phyloP scores from a whole-genome alignment of 35 echinoderm and acorn worm species.

The Eucidaris tribuloides region DNA sequence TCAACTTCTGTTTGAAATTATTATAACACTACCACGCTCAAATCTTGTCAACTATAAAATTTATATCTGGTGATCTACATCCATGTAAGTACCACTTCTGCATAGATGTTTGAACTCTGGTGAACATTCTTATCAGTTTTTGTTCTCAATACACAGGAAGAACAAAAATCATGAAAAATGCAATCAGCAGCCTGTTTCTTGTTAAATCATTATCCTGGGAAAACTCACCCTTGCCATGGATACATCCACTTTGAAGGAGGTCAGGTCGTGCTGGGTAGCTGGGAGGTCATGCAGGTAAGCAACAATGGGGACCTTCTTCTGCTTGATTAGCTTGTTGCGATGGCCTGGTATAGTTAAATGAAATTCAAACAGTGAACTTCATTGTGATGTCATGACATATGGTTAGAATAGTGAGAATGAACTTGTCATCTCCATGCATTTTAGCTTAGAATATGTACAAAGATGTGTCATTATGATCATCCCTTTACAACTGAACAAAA shows the following conservation, averaged over 20 bases:
- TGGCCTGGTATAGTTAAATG: background rate
- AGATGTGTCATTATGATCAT: background rate
- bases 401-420: background rate
- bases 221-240: conserved; percentile 45
- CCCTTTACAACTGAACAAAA: background rate
- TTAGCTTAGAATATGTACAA: background rate
- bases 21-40: too few species aligned
- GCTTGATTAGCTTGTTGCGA: conserved; percentile 35
- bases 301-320: conserved; percentile 38
- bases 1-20: too few species aligned
- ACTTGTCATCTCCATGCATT: background rate
- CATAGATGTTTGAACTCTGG: too few species aligned
- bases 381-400: background rate
- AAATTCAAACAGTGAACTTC: background rate
- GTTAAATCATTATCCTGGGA: too few species aligned
- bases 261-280: conserved; percentile 39
- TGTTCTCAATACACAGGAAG: too few species aligned
- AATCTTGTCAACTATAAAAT: too few species aligned
- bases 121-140: too few species aligned
- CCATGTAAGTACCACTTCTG: too few species aligned
- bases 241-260: conserved; percentile 45
- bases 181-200: too few species aligned
- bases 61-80: too few species aligned
- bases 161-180: too few species aligned
- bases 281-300: conserved; percentile 50